These are phyloP conservation scores for Danio choprae DNA, from an alignment of 2,797 vertebrate genomes.

Conservation along the genomic window DNA sequence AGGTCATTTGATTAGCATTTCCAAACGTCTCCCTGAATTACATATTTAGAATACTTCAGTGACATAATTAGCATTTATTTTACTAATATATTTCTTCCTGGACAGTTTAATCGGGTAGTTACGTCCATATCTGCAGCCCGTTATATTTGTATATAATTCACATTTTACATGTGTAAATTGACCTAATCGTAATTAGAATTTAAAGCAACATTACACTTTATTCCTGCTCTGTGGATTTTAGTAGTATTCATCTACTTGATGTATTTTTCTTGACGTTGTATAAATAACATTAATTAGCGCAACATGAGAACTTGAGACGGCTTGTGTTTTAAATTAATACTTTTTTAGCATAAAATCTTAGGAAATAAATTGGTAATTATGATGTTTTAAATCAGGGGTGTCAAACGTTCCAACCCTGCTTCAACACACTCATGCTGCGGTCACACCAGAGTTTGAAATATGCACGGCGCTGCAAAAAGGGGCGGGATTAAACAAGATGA, in stretches of 20 bases:
- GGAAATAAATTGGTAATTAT: not conserved
- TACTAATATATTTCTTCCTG: not conserved
- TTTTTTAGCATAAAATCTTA: not conserved
- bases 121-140: not conserved
- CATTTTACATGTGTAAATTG: not conserved
- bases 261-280: not conserved
- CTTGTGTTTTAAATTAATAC: not conserved
- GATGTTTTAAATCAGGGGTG: too few relatives aligned
- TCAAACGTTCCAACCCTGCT: too few relatives aligned
- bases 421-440: too few relatives aligned
- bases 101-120: not conserved
- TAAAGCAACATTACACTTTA: not conserved
- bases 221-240: not conserved
- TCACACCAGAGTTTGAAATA: too few relatives aligned
- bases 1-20: not conserved
- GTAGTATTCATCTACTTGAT: constrained; percentile 9
- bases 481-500: too few relatives aligned
- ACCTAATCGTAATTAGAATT: too few relatives aligned
- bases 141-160: not conserved
- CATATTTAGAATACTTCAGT: not conserved
- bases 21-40: not conserved
- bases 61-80: not conserved
- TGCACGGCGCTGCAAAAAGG: too few relatives aligned
- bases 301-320: not conserved
- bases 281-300: too few relatives aligned